Evolutionary conservation across 2,888 invertebrate species (phyloP), one percentile per base, ranked within the genome.

Genomic region (Caenorhabditis sulstoni): DNA sequence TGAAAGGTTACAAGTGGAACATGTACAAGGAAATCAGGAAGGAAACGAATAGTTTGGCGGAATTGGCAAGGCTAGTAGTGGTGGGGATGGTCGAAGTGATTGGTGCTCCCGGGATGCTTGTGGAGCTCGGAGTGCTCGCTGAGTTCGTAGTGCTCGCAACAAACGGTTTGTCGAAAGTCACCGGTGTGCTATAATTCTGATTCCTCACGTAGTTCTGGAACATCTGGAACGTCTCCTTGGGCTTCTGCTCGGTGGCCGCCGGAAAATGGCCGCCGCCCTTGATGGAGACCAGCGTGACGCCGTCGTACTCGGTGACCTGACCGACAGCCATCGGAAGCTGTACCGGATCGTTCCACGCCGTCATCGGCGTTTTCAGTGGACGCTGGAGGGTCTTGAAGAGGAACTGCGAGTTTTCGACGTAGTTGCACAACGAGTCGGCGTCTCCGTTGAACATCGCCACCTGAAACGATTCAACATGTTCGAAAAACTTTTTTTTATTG

Each of bases 401-500:
- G 85, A 92, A 92, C 91, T 88, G 92, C 71, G 91, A 90, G 84
- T 92, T 92, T 41, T 92, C 92, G 1, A 92, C 90, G 82, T 91
- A 92, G 83, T 92, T 92, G 86, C 92, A 92, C 1, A 92, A 91
- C 90, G 92, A 91, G 83, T 92, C 88, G 29, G 91, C 90, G 87
- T 92, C 92, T 7, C 92, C 92, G 82, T 92, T 92, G 88, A 92
- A 92, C 50, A 92, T 87, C 64, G 92, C 75, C 3, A 91, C 87
- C 59, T 82, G 53, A 55, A 66, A 35, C 29, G 20, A 14, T 11
- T 9, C 20, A 18, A 5, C 23, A 11, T 45, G 11, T 5, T 37
- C 37, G 37, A 11, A 11, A 11, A 16, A n/a, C n/a, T n/a, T n/a
- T n/a, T n/a, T n/a, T n/a, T n/a, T n/a, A n/a, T n/a, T n/a, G n/a